phyloP scores from a whole-genome alignment of 1,140 invertebrate genomes.

The Drosophila oshimai region DNA sequence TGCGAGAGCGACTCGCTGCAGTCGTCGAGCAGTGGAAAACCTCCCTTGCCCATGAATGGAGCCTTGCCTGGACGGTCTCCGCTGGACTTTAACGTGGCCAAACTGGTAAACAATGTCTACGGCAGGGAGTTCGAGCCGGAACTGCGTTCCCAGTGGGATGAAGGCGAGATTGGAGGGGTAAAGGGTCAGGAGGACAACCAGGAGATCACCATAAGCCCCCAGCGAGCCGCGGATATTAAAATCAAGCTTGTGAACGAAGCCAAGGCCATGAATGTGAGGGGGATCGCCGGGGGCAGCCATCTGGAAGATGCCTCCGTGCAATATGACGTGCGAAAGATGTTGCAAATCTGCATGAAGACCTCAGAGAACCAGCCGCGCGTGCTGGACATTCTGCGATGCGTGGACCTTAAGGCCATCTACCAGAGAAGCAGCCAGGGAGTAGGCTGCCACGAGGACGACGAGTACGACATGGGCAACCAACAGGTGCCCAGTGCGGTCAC shows the following conservation, averaged over 20 bases:
- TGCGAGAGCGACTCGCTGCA: constrained; percentile 78
- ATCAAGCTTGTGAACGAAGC: constrained; percentile 79
- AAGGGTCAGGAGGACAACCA: constrained; percentile 47
- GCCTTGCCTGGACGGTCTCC: constrained; percentile 64
- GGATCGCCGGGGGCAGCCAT: constrained; percentile 53
- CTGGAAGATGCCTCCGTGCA: constrained; percentile 66
- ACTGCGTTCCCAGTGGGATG: constrained; percentile 75
- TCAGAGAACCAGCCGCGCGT: constrained; percentile 64
- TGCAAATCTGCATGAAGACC: constrained; percentile 77
- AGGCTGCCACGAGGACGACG: constrained; percentile 59
- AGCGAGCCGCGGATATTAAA: constrained; percentile 73
- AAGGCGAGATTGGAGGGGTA: constrained; percentile 37
- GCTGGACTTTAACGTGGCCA: constrained; percentile 76
- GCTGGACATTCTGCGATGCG: constrained; percentile 73
- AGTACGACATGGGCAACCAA: constrained; percentile 80
- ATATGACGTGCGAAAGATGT: constrained; percentile 70
- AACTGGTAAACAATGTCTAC: constrained; percentile 69
- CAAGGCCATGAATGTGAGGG: constrained; percentile 79
- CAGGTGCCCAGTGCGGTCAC: constrained; percentile 76
- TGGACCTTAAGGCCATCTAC: constrained; percentile 78
- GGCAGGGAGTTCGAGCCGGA: constrained; percentile 76
- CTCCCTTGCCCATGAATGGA: constrained; percentile 24
- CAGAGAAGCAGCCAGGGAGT: constrained; percentile 50
- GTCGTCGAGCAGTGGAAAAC: constrained; percentile 65
- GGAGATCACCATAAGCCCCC: constrained; percentile 71